phyloP scores from a whole-genome alignment of 2,797 vertebrate genomes.

The Simalia tracyae region DNA sequence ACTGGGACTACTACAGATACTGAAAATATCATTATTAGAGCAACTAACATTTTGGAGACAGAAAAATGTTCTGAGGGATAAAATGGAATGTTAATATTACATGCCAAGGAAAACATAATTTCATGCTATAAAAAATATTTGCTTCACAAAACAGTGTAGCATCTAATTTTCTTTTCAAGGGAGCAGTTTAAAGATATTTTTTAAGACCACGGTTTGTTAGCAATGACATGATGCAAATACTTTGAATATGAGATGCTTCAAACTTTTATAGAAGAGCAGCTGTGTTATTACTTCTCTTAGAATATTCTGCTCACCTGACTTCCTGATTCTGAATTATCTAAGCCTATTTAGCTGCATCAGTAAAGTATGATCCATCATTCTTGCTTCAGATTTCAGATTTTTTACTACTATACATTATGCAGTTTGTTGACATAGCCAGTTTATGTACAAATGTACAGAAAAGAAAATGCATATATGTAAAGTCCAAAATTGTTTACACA shows the following conservation, averaged over 20 bases:
- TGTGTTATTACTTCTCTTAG: background rate
- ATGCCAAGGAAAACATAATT: background rate
- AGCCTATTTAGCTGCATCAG: background rate
- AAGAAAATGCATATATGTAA: background rate
- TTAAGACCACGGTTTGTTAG: background rate
- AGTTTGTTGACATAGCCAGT: background rate
- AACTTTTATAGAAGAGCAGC: background rate
- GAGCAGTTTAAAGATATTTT: background rate
- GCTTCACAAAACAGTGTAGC: background rate
- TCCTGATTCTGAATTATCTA: slow-evolving; percentile 5
- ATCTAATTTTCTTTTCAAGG: background rate
- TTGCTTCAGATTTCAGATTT: background rate
- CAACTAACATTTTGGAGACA: background rate
- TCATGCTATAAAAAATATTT: background rate
- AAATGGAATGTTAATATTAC: background rate
- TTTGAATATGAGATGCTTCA: background rate
- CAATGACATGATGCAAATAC: background rate
- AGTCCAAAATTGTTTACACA: background rate
- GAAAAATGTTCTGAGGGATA: background rate
- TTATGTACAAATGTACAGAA: background rate
- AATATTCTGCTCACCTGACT: background rate
- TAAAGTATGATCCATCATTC: background rate
- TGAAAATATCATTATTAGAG: background rate
- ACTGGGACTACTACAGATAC: background rate
- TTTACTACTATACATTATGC: background rate